These are phyloP conservation scores for Sarcophaga peregrina DNA, from an alignment of 1,140 invertebrate genomes.

Conservation along the genomic window DNA sequence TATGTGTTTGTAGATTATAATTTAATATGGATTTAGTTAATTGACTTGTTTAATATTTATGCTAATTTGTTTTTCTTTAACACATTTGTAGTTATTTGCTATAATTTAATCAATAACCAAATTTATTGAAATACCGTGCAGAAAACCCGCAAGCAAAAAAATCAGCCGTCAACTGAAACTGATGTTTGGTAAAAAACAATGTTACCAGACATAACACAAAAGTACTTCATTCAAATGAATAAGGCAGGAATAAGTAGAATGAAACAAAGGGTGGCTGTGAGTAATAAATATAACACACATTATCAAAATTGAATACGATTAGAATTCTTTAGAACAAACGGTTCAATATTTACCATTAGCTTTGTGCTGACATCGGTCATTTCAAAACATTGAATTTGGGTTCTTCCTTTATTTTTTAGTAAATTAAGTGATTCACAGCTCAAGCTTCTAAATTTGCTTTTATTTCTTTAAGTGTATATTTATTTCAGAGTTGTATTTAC, in stretches of 20 bases:
- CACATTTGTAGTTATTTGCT: neutral
- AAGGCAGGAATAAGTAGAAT: too few species aligned
- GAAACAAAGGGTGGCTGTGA: too few species aligned
- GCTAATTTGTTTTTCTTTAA: neutral
- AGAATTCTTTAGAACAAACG: too few species aligned
- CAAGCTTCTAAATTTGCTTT: too few species aligned
- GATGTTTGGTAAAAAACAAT: neutral
- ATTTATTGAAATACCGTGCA: neutral
- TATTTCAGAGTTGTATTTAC: neutral
- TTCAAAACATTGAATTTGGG: too few species aligned
- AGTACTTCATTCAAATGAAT: too few species aligned
- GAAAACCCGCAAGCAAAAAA: slow-evolving; percentile 3
- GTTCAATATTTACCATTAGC: too few species aligned
- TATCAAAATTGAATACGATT: too few species aligned
- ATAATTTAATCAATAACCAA: neutral
- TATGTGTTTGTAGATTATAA: slow-evolving; percentile 7
- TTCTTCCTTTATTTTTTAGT: too few species aligned
- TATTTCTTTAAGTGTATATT: neutral
- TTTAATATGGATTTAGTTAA: neutral
- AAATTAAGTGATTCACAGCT: too few species aligned
- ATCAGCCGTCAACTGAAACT: slow-evolving; percentile 19
- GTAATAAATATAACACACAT: too few species aligned
- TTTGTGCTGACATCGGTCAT: too few species aligned
- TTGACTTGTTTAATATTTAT: neutral
- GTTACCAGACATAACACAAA: neutral